Base-by-base conservation (phyloP, 2,113 vertebrate genomes). In the Nothobranchius furzeri region DNA sequence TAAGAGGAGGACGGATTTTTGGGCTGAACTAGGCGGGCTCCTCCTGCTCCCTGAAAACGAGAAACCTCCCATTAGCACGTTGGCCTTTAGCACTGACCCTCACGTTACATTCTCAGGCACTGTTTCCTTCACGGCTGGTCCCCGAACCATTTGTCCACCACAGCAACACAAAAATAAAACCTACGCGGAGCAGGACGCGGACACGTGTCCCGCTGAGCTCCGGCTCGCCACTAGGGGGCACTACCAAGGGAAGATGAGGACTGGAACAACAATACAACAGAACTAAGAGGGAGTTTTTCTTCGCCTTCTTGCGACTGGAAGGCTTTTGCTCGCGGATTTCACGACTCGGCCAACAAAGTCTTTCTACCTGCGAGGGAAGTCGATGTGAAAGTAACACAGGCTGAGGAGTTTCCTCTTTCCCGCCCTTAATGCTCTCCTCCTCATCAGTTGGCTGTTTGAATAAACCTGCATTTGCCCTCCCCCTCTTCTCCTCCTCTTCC, bases 341-440 rank as follows among this genome's bases (percentile, higher is more conserved):
- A 6, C 25, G 35, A 52, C 51, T 58, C 9, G 10, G 37, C 52
- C 56, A n/a, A 37, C 20, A 4, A 40, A 58, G 58, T 53, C 51
- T 55, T n/a, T 87, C 77, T 90, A 92, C 58, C 84, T 83, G 63
- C 83, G 68, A 3, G 92, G 92, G 67, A 92, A 93, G 66, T 91
- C 90, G 74, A 93, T 83, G 82, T 93, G 92, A 73, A 93, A 93
- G 73, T 93, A 93, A 79, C 92, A 93, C 78, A 92, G 81, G 68
- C 91, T 92, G 67, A 92, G 89, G 49, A 90, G 65, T 46, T 87
- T 89, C 80, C 90, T 89, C 73, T 81, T 90, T 49, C 89, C 91
- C 7, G 51, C 82, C 60, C 88, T 82, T 50, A 85, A 56, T 1
- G 65, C 66, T 67, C 73, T 68, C 73, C 69, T 82, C 70, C 84